A percentile compares a stretch with the other conserved stretches of the same genome.
Conservation (phyloP, 1,140 invertebrate genomes). For the Temnothorax nylanderi region DNA sequence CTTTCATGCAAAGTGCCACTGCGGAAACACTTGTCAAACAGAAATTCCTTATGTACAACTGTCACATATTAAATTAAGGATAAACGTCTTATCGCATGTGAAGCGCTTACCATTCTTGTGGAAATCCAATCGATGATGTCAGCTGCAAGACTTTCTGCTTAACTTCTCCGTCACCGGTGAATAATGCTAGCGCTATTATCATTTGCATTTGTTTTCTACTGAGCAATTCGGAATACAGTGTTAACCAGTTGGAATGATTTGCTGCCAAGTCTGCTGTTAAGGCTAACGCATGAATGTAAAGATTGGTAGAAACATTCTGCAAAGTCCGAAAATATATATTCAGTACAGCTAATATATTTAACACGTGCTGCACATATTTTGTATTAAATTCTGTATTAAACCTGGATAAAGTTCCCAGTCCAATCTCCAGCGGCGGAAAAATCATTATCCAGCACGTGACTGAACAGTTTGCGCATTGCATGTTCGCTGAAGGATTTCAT, state of each 20-base stretch:
- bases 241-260: constrained; percentile 83
- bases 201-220: constrained; percentile 85
- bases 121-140: constrained; percentile 82
- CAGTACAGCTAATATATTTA: background rate
- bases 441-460: constrained; percentile 72
- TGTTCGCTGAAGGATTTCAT: constrained; percentile 79
- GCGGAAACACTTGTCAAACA: constrained; percentile 77
- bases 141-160: constrained; percentile 85
- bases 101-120: constrained; percentile 79
- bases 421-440: constrained; percentile 66
- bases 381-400: constrained; percentile 50
- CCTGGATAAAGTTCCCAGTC: constrained; percentile 77
- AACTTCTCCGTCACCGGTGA: constrained; percentile 82
- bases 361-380: background rate
- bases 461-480: constrained; percentile 78
- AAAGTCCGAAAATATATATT: constrained; percentile 46
- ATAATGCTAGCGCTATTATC: constrained; percentile 85
- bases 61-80: background rate
- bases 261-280: constrained; percentile 83
- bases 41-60: constrained; percentile 41
- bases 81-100: background rate
- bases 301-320: constrained; percentile 80
- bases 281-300: constrained; percentile 85
- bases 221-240: constrained; percentile 83
- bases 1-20: constrained; percentile 83